A percentile compares a stretch with the other conserved stretches of the same genome.
Evolutionary conservation across 2,797 vertebrate species (phyloP).

Genomic region (Phataginus tricuspis): DNA sequence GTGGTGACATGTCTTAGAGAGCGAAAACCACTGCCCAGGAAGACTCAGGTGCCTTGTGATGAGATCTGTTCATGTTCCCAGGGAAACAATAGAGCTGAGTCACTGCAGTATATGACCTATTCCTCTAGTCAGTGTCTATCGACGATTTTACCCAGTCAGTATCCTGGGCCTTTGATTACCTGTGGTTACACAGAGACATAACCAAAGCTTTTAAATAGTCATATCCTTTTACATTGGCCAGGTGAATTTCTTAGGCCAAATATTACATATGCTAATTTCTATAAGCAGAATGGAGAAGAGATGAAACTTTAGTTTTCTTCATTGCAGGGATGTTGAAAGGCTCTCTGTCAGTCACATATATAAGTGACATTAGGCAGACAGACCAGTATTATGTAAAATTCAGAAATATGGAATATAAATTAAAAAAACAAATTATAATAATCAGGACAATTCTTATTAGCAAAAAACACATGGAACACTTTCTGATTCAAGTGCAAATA

Average conservation of each 20-base stretch:
- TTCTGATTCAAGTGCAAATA: constrained; percentile 48
- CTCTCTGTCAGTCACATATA: not conserved
- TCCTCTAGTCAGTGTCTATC: not conserved
- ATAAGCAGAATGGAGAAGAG: not conserved
- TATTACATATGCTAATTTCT: not conserved
- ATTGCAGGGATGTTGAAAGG: not conserved
- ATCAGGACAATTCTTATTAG: constrained; percentile 48
- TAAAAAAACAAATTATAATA: constrained; percentile 14
- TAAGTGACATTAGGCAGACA: not conserved
- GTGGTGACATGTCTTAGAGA: not conserved
- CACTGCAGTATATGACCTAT: not conserved
- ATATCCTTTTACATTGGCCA: not conserved
- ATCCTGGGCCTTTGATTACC: not conserved
- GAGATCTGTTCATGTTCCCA: not conserved
- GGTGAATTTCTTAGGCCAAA: not conserved
- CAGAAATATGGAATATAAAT: constrained; percentile 13
- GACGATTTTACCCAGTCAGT: not conserved
- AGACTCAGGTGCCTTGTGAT: not conserved
- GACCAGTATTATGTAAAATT: not conserved
- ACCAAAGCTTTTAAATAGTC: not conserved
- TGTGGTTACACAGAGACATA: not conserved
- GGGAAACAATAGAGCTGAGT: not conserved
- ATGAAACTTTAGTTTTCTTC: not conserved
- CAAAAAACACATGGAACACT: constrained; percentile 23
- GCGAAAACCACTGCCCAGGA: not conserved